Evolutionary conservation across 2,797 vertebrate genomes (phyloP).

Genomic region (Enteromius argenteus): DNA sequence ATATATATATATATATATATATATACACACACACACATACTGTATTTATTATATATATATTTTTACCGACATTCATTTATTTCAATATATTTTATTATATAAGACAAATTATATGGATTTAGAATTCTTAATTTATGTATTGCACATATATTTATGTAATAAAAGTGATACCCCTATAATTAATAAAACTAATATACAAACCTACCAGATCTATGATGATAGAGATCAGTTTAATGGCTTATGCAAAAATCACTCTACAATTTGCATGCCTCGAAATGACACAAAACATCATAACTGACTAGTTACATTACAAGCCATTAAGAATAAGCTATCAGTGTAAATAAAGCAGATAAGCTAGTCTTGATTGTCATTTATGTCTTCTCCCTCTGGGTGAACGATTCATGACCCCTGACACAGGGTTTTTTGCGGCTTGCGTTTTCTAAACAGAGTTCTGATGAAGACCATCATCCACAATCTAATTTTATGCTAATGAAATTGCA

Average conservation of each 20-base stretch:
- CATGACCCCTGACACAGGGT: neutral
- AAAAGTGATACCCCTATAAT: too few relatives aligned
- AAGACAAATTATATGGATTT: too few relatives aligned
- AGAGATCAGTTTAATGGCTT: neutral
- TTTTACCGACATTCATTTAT: too few relatives aligned
- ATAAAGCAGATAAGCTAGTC: neutral
- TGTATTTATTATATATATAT: too few relatives aligned
- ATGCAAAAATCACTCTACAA: neutral
- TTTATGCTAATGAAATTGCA: constrained; percentile 33
- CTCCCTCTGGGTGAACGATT: neutral
- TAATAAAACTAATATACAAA: too few relatives aligned
- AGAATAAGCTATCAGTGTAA: neutral
- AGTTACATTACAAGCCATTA: neutral
- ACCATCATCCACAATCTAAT: neutral
- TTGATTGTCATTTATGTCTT: neutral
- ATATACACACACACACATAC: too few relatives aligned
- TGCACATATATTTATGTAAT: too few relatives aligned
- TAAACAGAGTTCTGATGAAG: neutral
- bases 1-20: too few relatives aligned
- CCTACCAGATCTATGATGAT: neutral
- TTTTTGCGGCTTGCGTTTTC: neutral
- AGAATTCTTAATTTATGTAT: too few relatives aligned
- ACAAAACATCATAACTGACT: neutral
- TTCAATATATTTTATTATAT: too few relatives aligned
- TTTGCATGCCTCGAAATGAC: neutral